Conservation (phyloP, 1,140 invertebrate species). For the Camponotus floridanus region DNA sequence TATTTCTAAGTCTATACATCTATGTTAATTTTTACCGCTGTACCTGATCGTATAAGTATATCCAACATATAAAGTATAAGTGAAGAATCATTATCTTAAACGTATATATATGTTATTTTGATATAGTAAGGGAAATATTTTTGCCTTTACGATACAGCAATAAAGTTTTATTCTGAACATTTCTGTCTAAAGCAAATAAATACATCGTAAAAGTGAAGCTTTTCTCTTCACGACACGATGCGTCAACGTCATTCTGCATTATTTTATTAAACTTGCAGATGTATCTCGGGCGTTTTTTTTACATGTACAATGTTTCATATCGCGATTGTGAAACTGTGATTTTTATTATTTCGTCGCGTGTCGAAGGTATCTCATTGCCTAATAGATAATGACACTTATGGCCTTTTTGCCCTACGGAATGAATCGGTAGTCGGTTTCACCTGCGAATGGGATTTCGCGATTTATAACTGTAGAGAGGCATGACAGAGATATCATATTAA, state of each 20-base stretch:
- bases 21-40: not conserved
- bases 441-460: slow-evolving; percentile 7
- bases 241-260: not conserved
- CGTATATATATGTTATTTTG: not conserved
- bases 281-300: not conserved
- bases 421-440: slow-evolving; percentile 11
- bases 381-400: not conserved
- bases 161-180: not conserved
- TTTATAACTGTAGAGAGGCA: not conserved
- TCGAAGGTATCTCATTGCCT: slow-evolving; percentile 18
- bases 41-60: too few relatives aligned
- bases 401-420: slow-evolving; percentile 49
- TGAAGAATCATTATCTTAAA: not conserved
- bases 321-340: slow-evolving; percentile 19
- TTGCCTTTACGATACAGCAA: not conserved
- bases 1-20: not conserved
- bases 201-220: not conserved
- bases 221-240: not conserved
- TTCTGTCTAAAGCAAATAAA: not conserved
- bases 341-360: not conserved
- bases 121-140: not conserved
- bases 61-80: too few relatives aligned
- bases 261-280: slow-evolving; percentile 29
- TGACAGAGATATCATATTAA: slow-evolving; percentile 69
- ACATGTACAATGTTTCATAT: too few relatives aligned